Evolutionary conservation across 2,797 vertebrate species (phyloP).

Genomic region (Danio kyathit): DNA sequence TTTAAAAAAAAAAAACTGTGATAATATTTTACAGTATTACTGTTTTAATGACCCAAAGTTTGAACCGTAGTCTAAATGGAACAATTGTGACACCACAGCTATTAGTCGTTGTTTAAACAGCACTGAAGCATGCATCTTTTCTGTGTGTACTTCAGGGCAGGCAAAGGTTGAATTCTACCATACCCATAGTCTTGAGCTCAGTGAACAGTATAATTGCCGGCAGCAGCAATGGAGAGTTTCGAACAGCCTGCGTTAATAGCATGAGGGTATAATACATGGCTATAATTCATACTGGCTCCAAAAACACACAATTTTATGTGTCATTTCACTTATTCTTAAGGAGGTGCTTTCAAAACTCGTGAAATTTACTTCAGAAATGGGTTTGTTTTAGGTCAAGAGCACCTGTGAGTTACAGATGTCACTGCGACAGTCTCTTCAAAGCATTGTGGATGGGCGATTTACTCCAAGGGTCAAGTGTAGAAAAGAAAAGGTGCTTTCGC

Average conservation of each 20-base stretch:
- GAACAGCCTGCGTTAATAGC: conserved; percentile 73
- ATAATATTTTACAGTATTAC: too few species aligned
- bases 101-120: conserved; percentile 10
- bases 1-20: too few species aligned
- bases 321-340: neutral
- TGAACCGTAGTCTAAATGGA: neutral
- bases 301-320: neutral
- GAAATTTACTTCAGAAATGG: conserved; percentile 14
- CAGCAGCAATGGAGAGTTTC: conserved; percentile 79
- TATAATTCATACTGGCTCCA: neutral
- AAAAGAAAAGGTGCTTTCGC: conserved; percentile 44
- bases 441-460: conserved; percentile 70
- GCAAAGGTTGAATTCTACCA: conserved; percentile 68
- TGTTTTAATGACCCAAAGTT: neutral
- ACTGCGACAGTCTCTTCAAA: conserved; percentile 70
- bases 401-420: conserved; percentile 69
- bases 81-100: neutral
- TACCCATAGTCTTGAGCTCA: conserved; percentile 74
- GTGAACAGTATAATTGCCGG: conserved; percentile 73
- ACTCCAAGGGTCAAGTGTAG: conserved; percentile 63
- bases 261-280: conserved; percentile 74
- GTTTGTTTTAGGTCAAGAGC: conserved; percentile 72
- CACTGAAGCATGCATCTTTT: neutral
- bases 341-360: neutral
- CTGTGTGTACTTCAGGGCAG: conserved; percentile 64